Conservation (phyloP, 2,797 vertebrate species). For the Leucoraja ocellata region DNA sequence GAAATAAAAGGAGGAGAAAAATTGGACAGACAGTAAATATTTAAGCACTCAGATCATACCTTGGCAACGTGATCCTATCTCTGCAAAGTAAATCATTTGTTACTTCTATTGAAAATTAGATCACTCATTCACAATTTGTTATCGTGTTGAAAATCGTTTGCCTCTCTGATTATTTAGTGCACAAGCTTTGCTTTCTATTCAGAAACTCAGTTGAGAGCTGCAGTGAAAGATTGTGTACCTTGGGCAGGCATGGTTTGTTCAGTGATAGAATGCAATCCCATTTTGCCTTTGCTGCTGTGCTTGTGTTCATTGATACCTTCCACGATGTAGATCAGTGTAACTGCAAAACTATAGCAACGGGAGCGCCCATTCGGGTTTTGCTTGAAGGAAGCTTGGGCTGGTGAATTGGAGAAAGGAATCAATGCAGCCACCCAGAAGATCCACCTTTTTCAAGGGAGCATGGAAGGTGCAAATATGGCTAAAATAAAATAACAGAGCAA, state of each 20-base stretch:
- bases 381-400: background rate
- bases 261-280: background rate
- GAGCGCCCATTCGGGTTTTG: too few relatives aligned
- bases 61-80: constrained; percentile 26
- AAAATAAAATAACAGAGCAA: too few relatives aligned
- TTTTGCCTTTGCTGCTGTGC: background rate
- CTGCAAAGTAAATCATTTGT: background rate
- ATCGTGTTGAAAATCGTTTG: background rate
- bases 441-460: background rate
- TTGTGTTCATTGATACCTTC: background rate
- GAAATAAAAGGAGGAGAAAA: constrained; percentile 17
- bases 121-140: background rate
- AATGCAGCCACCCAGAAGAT: background rate
- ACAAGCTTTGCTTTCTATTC: background rate
- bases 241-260: background rate
- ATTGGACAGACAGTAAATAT: constrained; percentile 34
- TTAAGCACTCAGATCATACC: background rate
- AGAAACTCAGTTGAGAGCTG: background rate
- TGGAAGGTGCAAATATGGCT: too few relatives aligned
- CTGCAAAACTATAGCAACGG: background rate
- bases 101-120: constrained; percentile 26
- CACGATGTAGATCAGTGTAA: background rate
- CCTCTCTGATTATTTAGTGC: background rate
- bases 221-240: background rate
- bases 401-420: background rate